A percentile compares a stretch with the other conserved stretches of the same genome.
These are phyloP conservation scores for Drosophila picticornis DNA, from an alignment of 2,888 invertebrate genomes.

Conservation along the genomic window DNA sequence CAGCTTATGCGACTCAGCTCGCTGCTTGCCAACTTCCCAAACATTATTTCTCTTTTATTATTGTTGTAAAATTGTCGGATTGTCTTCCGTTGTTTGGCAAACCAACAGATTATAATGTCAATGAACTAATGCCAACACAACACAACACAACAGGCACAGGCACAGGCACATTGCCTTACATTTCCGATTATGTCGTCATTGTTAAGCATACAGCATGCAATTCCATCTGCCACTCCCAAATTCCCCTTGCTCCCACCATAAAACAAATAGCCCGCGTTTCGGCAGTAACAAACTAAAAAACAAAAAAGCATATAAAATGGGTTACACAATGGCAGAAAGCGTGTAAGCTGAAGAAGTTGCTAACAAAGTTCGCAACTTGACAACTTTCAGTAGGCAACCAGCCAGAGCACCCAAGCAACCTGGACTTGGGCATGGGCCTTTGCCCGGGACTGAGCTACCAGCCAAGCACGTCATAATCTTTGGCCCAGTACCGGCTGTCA, in stretches of 20 bases:
- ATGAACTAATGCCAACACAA: slow-evolving; percentile 54
- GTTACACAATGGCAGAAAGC: slow-evolving; percentile 50
- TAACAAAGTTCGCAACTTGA: slow-evolving; percentile 77
- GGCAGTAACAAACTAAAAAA: slow-evolving; percentile 25
- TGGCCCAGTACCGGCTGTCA: slow-evolving; percentile 22
- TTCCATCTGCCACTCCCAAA: slow-evolving; percentile 20
- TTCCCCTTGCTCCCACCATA: slow-evolving; percentile 7
- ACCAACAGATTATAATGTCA: slow-evolving; percentile 62
- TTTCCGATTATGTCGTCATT: slow-evolving; percentile 68
- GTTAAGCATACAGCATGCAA: slow-evolving; percentile 34
- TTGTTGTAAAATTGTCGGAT: slow-evolving; percentile 35
- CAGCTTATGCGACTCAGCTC: neutral
- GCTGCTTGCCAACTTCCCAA: slow-evolving; percentile 27
- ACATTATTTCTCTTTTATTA: slow-evolving; percentile 10
- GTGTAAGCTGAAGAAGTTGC: slow-evolving; percentile 63
- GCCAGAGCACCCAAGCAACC: slow-evolving; percentile 14
- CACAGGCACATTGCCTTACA: slow-evolving; percentile 68
- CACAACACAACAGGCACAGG: slow-evolving; percentile 18
- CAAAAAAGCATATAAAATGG: slow-evolving; percentile 46
- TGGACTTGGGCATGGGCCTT: slow-evolving; percentile 1
- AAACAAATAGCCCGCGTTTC: slow-evolving; percentile 50
- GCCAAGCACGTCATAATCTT: slow-evolving; percentile 43
- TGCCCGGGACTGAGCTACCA: slow-evolving; percentile 8
- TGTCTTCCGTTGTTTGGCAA: slow-evolving; percentile 51
- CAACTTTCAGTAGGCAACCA: slow-evolving; percentile 48